phyloP scores from a whole-genome alignment of 2,888 invertebrate species.

The Tachina fera region DNA sequence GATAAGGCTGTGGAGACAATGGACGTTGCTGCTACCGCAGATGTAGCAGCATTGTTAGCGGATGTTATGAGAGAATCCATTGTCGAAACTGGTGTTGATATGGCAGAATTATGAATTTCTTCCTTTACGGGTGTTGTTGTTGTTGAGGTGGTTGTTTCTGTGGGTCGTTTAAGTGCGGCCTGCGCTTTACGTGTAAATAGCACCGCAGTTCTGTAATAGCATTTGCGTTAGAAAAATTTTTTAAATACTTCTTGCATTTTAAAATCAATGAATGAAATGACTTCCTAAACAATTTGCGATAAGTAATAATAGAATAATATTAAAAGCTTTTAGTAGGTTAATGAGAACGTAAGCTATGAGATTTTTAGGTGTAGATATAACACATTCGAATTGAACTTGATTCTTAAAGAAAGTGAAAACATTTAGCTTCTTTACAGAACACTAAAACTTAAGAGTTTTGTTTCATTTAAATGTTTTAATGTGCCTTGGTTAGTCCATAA shows the following conservation, averaged over 20 bases:
- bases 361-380: neutral
- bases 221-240: constrained; percentile 41
- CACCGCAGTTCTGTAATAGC: constrained; percentile 86
- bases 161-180: constrained; percentile 83
- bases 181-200: constrained; percentile 90
- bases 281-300: constrained; percentile 1
- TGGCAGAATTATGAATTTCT: constrained; percentile 76
- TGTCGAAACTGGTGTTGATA: constrained; percentile 73
- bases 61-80: constrained; percentile 73
- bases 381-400: no score
- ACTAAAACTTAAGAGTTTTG: no score
- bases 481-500: no score
- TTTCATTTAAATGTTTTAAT: no score
- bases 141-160: constrained; percentile 74
- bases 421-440: no score
- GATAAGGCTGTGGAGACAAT: constrained; percentile 74
- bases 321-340: neutral
- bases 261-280: constrained; percentile 38
- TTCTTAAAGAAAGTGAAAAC: no score
- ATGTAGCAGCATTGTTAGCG: constrained; percentile 73
- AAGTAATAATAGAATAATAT: neutral
- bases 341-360: neutral
- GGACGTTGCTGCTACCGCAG: constrained; percentile 74
- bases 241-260: constrained; percentile 16
- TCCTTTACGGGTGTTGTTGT: constrained; percentile 79